phyloP scores from a whole-genome alignment of 2,888 invertebrate species.

The Pandemis corylana region DNA sequence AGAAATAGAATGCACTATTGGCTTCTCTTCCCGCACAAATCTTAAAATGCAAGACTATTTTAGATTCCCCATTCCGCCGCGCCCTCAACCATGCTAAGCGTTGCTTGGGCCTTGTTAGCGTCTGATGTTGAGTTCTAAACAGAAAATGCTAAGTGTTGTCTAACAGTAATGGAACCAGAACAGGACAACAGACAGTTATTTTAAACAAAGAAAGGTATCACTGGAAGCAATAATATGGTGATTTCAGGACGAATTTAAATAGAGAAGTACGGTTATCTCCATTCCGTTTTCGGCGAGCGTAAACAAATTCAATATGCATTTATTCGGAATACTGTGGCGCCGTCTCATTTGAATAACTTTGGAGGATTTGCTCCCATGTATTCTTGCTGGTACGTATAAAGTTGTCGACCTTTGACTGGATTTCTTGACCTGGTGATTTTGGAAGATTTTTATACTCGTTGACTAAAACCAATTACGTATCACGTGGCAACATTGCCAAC shows the following conservation, averaged over 20 bases:
- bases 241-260: constrained; percentile 74
- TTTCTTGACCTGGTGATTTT: constrained; percentile 9
- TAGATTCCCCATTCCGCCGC: too few relatives aligned
- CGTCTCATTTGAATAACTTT: constrained; percentile 77
- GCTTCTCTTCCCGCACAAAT: too few relatives aligned
- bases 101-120: not conserved
- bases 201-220: constrained; percentile 37
- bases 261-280: constrained; percentile 70
- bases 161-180: constrained; percentile 6
- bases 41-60: too few relatives aligned
- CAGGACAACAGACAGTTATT: constrained; percentile 20
- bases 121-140: not conserved
- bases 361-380: constrained; percentile 41
- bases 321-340: constrained; percentile 73
- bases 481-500: too few relatives aligned
- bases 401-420: constrained; percentile 24
- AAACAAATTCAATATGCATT: constrained; percentile 84
- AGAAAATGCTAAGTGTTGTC: not conserved
- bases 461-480: too few relatives aligned
- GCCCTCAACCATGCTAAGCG: too few relatives aligned
- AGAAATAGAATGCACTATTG: too few relatives aligned
- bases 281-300: constrained; percentile 74
- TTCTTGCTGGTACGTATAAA: constrained; percentile 31
- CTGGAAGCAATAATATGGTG: constrained; percentile 75
- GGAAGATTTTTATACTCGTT: not conserved